These are phyloP conservation scores for Arbacia lixula DNA, from an alignment of 53 echinoderm and acorn worm species.

Conservation along the genomic window DNA sequence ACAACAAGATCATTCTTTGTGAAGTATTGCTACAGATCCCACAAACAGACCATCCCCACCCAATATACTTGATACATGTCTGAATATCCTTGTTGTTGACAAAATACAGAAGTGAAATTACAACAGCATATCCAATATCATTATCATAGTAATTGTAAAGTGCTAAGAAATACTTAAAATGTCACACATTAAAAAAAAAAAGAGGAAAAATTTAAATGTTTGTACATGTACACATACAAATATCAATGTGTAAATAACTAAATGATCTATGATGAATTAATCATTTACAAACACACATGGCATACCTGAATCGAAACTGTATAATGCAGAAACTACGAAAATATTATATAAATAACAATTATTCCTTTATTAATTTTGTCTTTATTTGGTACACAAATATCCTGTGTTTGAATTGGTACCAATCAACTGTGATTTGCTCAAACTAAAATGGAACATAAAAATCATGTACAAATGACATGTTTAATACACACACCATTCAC, in stretches of 20 bases:
- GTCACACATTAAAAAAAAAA: too few relatives aligned
- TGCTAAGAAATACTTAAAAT: too few relatives aligned
- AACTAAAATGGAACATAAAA: conserved; percentile 20
- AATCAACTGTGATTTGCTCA: background rate
- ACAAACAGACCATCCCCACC: background rate
- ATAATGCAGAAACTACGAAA: conserved; percentile 34
- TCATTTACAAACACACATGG: conserved; percentile 33
- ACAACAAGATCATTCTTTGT: conserved; percentile 13
- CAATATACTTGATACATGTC: too few relatives aligned
- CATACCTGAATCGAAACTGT: conserved; percentile 37
- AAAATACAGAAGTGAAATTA: too few relatives aligned
- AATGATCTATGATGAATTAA: background rate
- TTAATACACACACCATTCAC: conserved; percentile 23
- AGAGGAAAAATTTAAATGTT: too few relatives aligned
- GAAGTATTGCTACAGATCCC: conserved; percentile 37
- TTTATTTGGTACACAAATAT: too few relatives aligned
- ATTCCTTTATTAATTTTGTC: background rate
- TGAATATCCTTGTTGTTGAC: too few relatives aligned
- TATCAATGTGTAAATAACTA: conserved; percentile 5
- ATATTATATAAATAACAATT: conserved; percentile 49
- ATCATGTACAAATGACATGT: conserved; percentile 18
- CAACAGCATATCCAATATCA: too few relatives aligned
- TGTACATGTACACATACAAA: too few relatives aligned
- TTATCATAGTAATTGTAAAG: too few relatives aligned
- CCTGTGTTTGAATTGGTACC: too few relatives aligned